phyloP scores from a whole-genome alignment of 2,113 vertebrate species.

The Podilymbus podiceps region DNA sequence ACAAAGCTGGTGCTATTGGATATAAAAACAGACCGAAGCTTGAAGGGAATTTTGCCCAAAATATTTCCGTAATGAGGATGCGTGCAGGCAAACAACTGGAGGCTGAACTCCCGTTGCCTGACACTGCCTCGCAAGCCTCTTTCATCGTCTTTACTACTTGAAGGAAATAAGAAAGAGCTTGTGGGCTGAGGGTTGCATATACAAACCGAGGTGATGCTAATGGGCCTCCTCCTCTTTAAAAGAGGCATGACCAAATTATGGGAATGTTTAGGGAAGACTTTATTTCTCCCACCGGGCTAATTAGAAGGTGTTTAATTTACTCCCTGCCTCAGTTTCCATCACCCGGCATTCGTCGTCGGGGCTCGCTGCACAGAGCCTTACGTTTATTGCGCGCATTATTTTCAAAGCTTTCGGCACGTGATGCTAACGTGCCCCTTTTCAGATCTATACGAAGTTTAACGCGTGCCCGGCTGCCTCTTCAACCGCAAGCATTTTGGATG shows the following conservation, averaged over 20 bases:
- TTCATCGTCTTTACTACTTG: slow-evolving; percentile 24
- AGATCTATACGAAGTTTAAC: not conserved
- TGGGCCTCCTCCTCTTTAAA: slow-evolving; percentile 32
- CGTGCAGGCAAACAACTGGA: slow-evolving; percentile 50
- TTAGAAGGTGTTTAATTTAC: slow-evolving; percentile 30
- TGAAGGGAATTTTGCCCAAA: slow-evolving; percentile 63
- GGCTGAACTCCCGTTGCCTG: slow-evolving; percentile 30
- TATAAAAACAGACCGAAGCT: slow-evolving; percentile 60
- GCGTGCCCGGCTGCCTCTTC: not conserved
- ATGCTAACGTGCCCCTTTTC: slow-evolving; percentile 30
- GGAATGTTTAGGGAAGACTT: slow-evolving; percentile 47
- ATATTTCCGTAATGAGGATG: slow-evolving; percentile 38
- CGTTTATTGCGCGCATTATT: not conserved
- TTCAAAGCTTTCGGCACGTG: slow-evolving; percentile 21
- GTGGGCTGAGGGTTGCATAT: slow-evolving; percentile 28
- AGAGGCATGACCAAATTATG: slow-evolving; percentile 38
- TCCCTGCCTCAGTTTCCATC: slow-evolving; percentile 43
- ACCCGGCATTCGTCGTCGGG: not conserved
- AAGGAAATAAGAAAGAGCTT: slow-evolving; percentile 43
- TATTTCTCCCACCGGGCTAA: slow-evolving; percentile 23
- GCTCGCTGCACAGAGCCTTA: not conserved
- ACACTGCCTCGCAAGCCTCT: slow-evolving; percentile 28
- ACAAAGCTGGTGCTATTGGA: slow-evolving; percentile 64
- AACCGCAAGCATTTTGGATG: not conserved
- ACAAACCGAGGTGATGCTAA: slow-evolving; percentile 28